These are phyloP conservation scores for Corvus cornix DNA, from an alignment of 2,113 vertebrate species.

Conservation along the genomic window DNA sequence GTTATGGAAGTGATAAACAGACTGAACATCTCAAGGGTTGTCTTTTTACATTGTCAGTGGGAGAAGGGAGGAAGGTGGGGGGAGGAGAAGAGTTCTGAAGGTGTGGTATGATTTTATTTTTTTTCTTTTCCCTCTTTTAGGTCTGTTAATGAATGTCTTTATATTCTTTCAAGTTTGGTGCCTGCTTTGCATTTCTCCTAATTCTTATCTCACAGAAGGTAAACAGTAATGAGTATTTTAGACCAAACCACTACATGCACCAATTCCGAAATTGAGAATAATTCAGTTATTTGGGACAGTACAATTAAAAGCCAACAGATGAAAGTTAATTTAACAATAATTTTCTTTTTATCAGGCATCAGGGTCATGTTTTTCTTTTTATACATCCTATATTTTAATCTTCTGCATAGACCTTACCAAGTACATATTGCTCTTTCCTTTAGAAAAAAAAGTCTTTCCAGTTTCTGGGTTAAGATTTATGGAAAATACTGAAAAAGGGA, in stretches of 20 bases:
- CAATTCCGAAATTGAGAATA: neutral
- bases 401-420: neutral
- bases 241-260: neutral
- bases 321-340: neutral
- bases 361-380: neutral
- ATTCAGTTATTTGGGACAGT: neutral
- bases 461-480: slow-evolving; percentile 12
- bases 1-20: no score
- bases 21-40: no score
- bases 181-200: no score
- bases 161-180: no score
- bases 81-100: no score
- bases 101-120: no score
- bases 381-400: neutral
- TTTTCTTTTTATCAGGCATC: neutral
- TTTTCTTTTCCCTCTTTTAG: no score
- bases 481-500: slow-evolving; percentile 15
- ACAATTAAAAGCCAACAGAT: neutral
- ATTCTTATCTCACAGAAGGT: no score
- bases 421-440: neutral
- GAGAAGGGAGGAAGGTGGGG: no score
- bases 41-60: no score
- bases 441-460: neutral
- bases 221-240: no score
- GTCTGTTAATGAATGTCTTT: no score